phyloP scores from a whole-genome alignment of 2,797 vertebrate genomes.

The Pseudotriccus pelzelni region DNA sequence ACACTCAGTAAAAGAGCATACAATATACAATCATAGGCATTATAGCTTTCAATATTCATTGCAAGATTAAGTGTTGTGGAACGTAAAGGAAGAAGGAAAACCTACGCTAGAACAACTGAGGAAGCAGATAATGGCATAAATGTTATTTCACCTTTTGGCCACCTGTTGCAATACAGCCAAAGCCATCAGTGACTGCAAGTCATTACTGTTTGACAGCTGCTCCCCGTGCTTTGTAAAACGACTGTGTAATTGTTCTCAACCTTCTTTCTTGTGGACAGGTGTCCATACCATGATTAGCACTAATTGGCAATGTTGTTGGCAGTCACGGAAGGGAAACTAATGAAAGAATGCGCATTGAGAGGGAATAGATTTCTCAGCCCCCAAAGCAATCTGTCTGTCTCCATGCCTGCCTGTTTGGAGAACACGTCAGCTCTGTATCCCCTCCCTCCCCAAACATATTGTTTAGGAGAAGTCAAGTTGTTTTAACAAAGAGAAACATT shows the following conservation, averaged over 20 bases:
- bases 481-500: neutral
- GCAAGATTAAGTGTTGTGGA: neutral
- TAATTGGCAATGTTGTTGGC: conserved; percentile 49
- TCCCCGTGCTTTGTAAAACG: conserved; percentile 24
- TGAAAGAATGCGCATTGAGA: conserved; percentile 1
- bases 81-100: neutral
- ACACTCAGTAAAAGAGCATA: neutral
- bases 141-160: conserved; percentile 19
- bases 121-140: neutral
- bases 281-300: conserved; percentile 54
- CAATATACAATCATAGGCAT: neutral
- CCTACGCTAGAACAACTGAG: neutral
- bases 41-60: neutral
- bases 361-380: neutral
- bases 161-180: conserved; percentile 24
- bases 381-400: neutral
- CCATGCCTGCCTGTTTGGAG: neutral
- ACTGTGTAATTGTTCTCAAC: conserved; percentile 36
- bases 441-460: neutral
- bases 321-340: conserved; percentile 36
- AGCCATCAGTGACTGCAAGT: conserved; percentile 11
- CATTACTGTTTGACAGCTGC: conserved; percentile 50
- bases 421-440: neutral
- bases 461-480: neutral
- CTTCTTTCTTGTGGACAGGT: conserved; percentile 52